A percentile compares a stretch with the other conserved stretches of the same genome.
These are phyloP conservation scores for Stictocephala bisonia DNA, from an alignment of 2,888 invertebrate genomes.

Conservation along the genomic window DNA sequence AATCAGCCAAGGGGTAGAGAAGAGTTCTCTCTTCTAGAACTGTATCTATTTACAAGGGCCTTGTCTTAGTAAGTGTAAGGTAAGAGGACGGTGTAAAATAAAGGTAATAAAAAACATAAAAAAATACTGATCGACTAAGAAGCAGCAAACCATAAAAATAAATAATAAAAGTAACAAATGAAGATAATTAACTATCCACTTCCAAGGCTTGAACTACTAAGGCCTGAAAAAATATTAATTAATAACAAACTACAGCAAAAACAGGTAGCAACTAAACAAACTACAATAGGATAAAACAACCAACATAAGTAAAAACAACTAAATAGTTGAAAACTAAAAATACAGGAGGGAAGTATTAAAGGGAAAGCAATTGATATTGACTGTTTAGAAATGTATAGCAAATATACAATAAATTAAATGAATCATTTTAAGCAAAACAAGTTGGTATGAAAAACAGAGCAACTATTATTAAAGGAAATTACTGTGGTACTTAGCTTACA, in stretches of 20 bases:
- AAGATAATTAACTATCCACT: slow-evolving; percentile 29
- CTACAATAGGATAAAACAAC: slow-evolving; percentile 11
- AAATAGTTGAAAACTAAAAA: not conserved
- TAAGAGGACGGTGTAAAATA: not conserved
- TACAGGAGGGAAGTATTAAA: not conserved
- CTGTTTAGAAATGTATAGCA: too few relatives aligned
- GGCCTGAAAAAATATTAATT: slow-evolving; percentile 19
- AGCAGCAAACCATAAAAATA: slow-evolving; percentile 36
- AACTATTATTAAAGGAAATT: too few relatives aligned
- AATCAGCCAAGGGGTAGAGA: slow-evolving; percentile 30
- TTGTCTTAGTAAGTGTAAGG: not conserved
- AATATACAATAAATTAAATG: too few relatives aligned
- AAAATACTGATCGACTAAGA: slow-evolving; percentile 23
- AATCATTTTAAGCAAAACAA: too few relatives aligned
- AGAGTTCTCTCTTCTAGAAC: slow-evolving; percentile 29
- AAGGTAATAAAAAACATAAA: slow-evolving; percentile 32
- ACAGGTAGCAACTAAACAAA: slow-evolving; percentile 37
- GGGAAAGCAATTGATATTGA: too few relatives aligned
- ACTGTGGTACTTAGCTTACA: too few relatives aligned
- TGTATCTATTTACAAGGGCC: slow-evolving; percentile 33
- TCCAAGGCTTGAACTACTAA: slow-evolving; percentile 18
- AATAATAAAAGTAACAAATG: slow-evolving; percentile 35
- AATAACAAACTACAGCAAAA: slow-evolving; percentile 23
- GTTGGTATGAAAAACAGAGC: too few relatives aligned
- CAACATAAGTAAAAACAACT: not conserved